phyloP scores from a whole-genome alignment of 2,797 vertebrate species.

The Malurus leucopterus region DNA sequence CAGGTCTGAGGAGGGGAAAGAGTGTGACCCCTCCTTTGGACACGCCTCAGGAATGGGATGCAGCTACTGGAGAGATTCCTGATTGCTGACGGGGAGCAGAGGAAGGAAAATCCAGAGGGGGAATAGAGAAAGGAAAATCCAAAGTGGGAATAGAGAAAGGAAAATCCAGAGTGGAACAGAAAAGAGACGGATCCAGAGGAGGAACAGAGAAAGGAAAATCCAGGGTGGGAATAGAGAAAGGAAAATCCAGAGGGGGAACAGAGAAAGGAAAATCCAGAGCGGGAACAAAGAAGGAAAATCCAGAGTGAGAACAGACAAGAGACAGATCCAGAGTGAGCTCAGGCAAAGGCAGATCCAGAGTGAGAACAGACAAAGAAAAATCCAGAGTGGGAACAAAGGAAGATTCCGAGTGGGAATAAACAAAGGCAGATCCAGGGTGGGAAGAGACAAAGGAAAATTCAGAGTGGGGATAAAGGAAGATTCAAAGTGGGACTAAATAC shows the following conservation, averaged over 20 bases:
- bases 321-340: background rate
- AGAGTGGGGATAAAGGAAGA: background rate
- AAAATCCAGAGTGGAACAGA: too few species aligned
- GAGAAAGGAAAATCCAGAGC: too few species aligned
- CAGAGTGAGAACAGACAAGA: fast-evolving
- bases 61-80: constrained; percentile 40
- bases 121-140: too few species aligned
- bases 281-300: background rate
- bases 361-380: background rate
- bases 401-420: background rate
- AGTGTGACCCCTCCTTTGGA: constrained; percentile 35
- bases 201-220: too few species aligned
- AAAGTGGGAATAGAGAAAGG: too few species aligned
- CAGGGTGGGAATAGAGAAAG: background rate
- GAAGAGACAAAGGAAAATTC: background rate
- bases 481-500: background rate
- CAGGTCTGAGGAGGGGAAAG: constrained; percentile 58
- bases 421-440: background rate
- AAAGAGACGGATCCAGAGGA: too few species aligned
- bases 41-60: background rate
- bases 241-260: background rate
- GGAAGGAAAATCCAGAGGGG: background rate
- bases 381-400: background rate
- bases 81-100: constrained; percentile 9
- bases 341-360: background rate